Conservation (phyloP, 1,140 invertebrate species). For the Steinernema khuongi region DNA sequence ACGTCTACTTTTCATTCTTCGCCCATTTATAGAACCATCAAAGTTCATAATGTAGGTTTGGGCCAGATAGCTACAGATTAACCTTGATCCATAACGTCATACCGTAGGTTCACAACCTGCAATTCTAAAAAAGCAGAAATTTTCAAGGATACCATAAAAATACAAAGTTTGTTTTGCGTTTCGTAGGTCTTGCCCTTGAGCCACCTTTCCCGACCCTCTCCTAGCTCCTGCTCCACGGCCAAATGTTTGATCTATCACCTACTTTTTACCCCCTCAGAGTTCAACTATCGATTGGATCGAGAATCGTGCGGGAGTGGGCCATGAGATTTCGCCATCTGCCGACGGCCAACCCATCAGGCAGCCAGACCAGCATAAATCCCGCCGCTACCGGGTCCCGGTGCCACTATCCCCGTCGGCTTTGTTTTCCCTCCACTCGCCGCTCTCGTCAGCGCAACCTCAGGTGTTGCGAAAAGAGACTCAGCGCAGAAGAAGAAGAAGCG, state of each 20-base stretch:
- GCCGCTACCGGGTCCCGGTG: slow-evolving; percentile 3
- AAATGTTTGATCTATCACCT: no score
- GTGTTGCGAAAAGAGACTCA: slow-evolving; percentile 12
- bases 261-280: not conserved
- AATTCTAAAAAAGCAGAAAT: no score
- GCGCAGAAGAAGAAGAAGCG: not conserved
- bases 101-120: no score
- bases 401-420: not conserved
- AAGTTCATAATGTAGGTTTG: no score
- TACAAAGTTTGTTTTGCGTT: no score
- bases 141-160: no score
- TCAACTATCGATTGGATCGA: not conserved
- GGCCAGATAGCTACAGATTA: no score
- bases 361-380: slow-evolving; percentile 4
- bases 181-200: no score
- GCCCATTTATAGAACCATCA: no score
- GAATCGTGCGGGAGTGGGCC: not conserved
- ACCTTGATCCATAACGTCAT: no score
- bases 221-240: no score
- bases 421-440: not conserved
- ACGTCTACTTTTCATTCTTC: no score
- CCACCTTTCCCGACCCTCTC: not conserved
- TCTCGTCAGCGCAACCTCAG: not conserved
- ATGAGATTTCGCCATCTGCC: slow-evolving; percentile 3
- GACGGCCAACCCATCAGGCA: not conserved